phyloP scores from a whole-genome alignment of 2,113 vertebrate species.

The Grus americana region DNA sequence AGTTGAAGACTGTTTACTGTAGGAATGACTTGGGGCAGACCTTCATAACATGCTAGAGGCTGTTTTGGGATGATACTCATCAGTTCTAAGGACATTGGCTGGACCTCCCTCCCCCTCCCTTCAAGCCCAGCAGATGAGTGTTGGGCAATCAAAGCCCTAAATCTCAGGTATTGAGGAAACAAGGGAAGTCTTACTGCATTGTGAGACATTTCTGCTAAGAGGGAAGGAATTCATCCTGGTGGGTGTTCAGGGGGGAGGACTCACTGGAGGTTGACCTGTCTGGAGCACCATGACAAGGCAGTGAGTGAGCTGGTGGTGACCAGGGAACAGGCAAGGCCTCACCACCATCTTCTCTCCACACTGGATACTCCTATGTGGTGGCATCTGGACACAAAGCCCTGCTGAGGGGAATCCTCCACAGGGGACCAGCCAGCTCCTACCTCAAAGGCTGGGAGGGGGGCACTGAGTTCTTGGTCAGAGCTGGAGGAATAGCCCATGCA shows the following conservation, averaged over 20 bases:
- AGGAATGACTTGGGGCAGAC: not conserved
- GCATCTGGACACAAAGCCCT: not conserved
- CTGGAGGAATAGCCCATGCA: not conserved
- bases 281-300: not conserved
- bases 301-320: not conserved
- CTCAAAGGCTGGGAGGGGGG: not conserved
- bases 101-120: not conserved
- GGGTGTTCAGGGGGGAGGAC: not conserved
- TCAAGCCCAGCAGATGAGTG: not conserved
- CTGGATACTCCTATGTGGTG: not conserved
- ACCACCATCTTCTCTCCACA: not conserved
- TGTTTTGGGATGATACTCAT: slow-evolving; percentile 15
- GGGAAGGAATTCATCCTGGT: slow-evolving; percentile 2
- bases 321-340: not conserved
- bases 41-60: not conserved
- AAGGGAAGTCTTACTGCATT: not conserved
- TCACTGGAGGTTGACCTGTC: not conserved
- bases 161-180: slow-evolving; percentile 53
- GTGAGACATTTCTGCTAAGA: not conserved
- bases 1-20: slow-evolving; percentile 3
- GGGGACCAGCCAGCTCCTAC: not conserved
- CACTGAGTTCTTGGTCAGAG: not conserved
- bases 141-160: slow-evolving; percentile 44
- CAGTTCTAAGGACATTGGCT: not conserved
- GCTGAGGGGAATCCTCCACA: not conserved